phyloP scores from a whole-genome alignment of 2,797 vertebrate species.

The Gymnothorax javanicus region DNA sequence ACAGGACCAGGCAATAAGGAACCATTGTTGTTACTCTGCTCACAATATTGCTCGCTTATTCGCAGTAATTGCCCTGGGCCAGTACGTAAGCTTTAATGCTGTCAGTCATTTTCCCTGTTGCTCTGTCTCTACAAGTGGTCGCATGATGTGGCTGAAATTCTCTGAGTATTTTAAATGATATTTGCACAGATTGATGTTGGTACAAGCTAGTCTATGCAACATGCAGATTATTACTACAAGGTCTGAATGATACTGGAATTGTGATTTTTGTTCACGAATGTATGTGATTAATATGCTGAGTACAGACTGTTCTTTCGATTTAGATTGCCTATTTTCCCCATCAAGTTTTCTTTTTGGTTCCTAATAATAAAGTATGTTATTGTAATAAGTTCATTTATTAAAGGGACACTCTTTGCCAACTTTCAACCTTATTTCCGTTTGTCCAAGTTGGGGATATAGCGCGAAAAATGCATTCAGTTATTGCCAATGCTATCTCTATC shows the following conservation, averaged over 20 bases:
- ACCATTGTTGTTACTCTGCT: slow-evolving; percentile 57
- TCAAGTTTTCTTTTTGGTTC: not conserved
- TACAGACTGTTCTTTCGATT: not conserved
- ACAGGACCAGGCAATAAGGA: slow-evolving; percentile 52
- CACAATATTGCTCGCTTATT: slow-evolving; percentile 49
- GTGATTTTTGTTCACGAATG: not conserved
- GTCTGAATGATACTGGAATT: slow-evolving; percentile 8
- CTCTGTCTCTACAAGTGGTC: not conserved
- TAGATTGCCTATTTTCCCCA: not conserved
- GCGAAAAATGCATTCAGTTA: too few relatives aligned
- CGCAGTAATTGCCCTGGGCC: slow-evolving; percentile 5
- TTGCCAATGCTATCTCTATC: too few relatives aligned
- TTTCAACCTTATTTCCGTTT: too few relatives aligned
- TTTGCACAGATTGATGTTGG: slow-evolving; percentile 21
- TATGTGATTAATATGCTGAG: not conserved
- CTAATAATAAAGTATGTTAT: not conserved
- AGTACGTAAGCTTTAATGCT: not conserved
- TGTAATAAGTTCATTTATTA: too few relatives aligned
- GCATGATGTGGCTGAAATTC: slow-evolving; percentile 8
- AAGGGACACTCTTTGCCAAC: too few relatives aligned
- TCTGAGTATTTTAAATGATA: slow-evolving; percentile 29
- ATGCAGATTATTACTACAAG: slow-evolving; percentile 24
- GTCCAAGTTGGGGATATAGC: too few relatives aligned
- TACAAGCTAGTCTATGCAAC: slow-evolving; percentile 19
- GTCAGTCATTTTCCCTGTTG: slow-evolving; percentile 5